Evolutionary conservation across 2,888 invertebrate species (phyloP), one percentile per base, ranked within the genome.

Genomic region (Melanophora roralis): DNA sequence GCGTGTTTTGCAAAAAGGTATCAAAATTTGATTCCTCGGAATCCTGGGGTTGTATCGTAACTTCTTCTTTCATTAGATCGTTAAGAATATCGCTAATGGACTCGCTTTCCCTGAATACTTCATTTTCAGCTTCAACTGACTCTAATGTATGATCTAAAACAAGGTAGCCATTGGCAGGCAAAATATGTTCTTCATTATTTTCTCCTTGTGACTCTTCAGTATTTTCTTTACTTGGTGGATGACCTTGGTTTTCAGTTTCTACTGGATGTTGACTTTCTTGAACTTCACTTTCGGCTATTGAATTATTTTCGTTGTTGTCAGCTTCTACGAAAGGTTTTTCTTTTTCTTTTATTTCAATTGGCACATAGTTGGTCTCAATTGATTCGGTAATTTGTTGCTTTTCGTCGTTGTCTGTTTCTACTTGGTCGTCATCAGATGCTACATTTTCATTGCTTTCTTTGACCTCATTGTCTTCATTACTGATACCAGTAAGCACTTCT

Each of bases 31-130:
- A 16, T 5, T 75, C 53, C 2, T 83, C 81, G 0, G 82, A 77
- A 34, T 62, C 76, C 21, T 78, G 84, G 0, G 88, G 86, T 0
- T 83, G 81, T 2, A 84, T 78, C 0, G 88, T 89, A 14, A 85
- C 85, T 0, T 86, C 87, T 5, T 88, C 86, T 1, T 85, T 78
- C 86, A 88, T 87, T 27, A 89, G 72, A 72, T 88, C 88, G 60
- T 85, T 88, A 0, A 88, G 83, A 49, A 88, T 88, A 62, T 87
- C 88, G 12, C 86, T 84, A 65, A 88, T 85, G 19, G 88, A 88
- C 67, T 88, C 88, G 55, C 86, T 88, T 67, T 88, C 88, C 72
- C 86, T 78, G 16, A 83, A 82, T 49, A 85, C 82, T 8, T 81
- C 71, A 23, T 65, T 55, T 14, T 51, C 64, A 8, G 47, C 72